A percentile compares a stretch with the other conserved stretches of the same genome.
Evolutionary conservation across 2,113 vertebrate species (phyloP).

Genomic region (Dasypus novemcinctus): DNA sequence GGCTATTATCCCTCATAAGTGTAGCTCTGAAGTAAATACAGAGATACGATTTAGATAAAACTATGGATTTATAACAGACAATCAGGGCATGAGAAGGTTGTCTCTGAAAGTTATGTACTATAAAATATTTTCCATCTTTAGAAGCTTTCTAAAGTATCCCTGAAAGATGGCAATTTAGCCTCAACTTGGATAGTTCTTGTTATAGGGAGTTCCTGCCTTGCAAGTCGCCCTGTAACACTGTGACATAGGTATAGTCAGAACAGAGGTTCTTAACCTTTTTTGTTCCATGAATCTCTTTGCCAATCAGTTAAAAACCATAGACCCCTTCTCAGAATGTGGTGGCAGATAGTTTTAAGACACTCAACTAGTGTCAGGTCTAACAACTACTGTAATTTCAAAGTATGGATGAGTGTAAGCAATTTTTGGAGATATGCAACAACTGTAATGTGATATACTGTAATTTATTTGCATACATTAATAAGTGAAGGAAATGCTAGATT

Average conservation of each 20-base stretch:
- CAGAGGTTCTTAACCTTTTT: too few species aligned
- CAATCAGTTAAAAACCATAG: too few species aligned
- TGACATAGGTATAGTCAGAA: fast-evolving
- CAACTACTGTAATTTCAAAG: too few species aligned
- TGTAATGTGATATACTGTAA: too few species aligned
- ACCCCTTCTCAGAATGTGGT: too few species aligned
- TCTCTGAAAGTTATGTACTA: not conserved
- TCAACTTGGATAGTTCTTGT: not conserved
- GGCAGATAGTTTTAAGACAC: too few species aligned
- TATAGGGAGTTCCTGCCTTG: fast-evolving
- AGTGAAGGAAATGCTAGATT: too few species aligned
- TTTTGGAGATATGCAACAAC: too few species aligned
- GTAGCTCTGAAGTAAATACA: not conserved
- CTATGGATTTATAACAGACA: not conserved
- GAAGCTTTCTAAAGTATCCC: not conserved
- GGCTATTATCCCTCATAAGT: not conserved
- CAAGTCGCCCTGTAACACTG: not conserved
- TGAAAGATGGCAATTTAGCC: not conserved
- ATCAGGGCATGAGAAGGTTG: fast-evolving
- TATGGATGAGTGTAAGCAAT: too few species aligned
- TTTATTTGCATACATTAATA: too few species aligned
- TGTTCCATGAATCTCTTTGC: too few species aligned
- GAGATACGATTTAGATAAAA: not conserved
- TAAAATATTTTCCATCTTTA: fast-evolving
- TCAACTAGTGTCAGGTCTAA: too few species aligned